These are phyloP conservation scores for Drosophila equinoxialis DNA, from an alignment of 1,140 invertebrate genomes.

Conservation along the genomic window DNA sequence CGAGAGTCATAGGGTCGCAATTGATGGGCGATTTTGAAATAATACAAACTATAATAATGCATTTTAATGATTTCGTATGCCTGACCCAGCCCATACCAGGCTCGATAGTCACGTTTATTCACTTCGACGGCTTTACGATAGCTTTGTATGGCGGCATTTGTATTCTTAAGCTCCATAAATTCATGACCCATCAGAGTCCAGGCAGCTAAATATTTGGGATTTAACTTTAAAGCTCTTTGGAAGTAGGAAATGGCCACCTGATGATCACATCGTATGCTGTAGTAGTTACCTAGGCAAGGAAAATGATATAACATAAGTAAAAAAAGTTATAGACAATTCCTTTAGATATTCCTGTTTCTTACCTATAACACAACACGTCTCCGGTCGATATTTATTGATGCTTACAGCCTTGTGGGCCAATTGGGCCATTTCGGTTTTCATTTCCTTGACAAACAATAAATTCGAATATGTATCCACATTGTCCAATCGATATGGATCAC, in stretches of 20 bases:
- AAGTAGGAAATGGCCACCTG: constrained; percentile 98
- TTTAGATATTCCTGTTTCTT: constrained; percentile 60
- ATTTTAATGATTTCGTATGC: constrained; percentile 99
- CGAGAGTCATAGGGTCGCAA: constrained; percentile 97
- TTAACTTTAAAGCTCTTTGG: constrained; percentile 96
- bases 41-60: constrained; percentile 97
- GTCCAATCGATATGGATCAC: constrained; percentile 96
- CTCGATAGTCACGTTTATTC: constrained; percentile 96
- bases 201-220: constrained; percentile 96
- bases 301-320: neutral
- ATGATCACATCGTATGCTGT: constrained; percentile 97
- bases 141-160: constrained; percentile 97
- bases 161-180: constrained; percentile 99
- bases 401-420: constrained; percentile 96
- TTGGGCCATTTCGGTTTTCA: constrained; percentile 95
- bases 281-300: constrained; percentile 93
- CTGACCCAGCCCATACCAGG: constrained; percentile 99
- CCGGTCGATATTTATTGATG: constrained; percentile 98
- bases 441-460: constrained; percentile 96
- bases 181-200: constrained; percentile 99
- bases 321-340: neutral
- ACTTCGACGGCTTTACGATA: constrained; percentile 99
- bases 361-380: constrained; percentile 99
- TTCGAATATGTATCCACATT: constrained; percentile 99
- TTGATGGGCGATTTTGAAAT: constrained; percentile 97